Base-by-base conservation (phyloP, 2,797 vertebrate species). In the Arnoldichthys spilopterus region DNA sequence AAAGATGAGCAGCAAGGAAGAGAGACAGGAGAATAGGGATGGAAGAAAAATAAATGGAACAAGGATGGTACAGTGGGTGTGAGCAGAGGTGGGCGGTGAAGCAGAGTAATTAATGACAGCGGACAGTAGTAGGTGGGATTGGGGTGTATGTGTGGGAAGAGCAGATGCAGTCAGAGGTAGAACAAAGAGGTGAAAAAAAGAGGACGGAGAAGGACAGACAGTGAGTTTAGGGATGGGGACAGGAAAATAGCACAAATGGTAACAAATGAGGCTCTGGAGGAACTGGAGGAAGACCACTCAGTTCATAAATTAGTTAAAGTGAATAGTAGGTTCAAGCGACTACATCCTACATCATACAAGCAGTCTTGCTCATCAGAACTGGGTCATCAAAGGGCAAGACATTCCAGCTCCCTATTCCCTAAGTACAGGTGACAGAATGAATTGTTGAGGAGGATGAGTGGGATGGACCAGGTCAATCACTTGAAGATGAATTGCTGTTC, bases 401-500 rank as follows among this genome's bases (percentile, higher is more conserved):
- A 49, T 34, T 56, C 16, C 62, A 28, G 15, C 30, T 34, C 22
- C 72, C 75, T n/a, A 30, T 77, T 76, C 16, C 75, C 49, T 62
- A 40, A 63, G 51, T 30, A 40, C 22, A 16, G 67, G 77, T 70
- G 76, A 74, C 66, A n/a, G 62, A 45, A 78, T 56, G 53, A 56
- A 66, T 73, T 53, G 76, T 74, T 77, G 37, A 15, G 47, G 59
- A 77, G 67, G 43, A 69, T 16, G 28, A 80, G 47, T 59, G 54
- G 62, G 76, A 78, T 1, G 56, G 62, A 67, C 74, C 24, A 47
- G 67, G 74, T 70, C 74, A 76, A 82, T 80, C 80, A 68, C 66
- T 49, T 59, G 59, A 77, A 84, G 80, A 83, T 72, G 34, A 85
- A 87, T 85, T 66, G 73, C 64, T 68, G 30, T 34, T 30, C 54